Conservation (phyloP, 2,113 vertebrate species). For the Scartelaos histophorus region DNA sequence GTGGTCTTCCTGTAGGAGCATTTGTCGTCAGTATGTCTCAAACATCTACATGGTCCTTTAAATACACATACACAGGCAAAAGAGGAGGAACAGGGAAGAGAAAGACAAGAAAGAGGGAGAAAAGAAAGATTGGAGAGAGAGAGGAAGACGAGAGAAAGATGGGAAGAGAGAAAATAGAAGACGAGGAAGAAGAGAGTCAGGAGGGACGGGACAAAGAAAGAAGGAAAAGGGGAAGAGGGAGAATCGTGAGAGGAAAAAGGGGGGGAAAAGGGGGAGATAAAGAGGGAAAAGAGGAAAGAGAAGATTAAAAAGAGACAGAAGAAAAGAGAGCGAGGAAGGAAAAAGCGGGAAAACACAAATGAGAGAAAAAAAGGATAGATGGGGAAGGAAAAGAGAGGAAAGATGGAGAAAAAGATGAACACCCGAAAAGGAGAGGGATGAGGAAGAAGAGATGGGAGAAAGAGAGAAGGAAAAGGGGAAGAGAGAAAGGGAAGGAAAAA, state of each 20-base stretch:
- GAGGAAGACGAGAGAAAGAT: too few relatives aligned
- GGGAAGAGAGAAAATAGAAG: neutral
- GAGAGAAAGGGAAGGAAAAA: too few relatives aligned
- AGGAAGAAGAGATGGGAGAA: neutral
- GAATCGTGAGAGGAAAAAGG: neutral
- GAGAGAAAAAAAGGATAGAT: too few relatives aligned
- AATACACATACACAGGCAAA: conserved; percentile 90
- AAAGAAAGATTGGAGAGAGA: neutral
- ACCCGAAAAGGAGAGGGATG: neutral
- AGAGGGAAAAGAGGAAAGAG: neutral
- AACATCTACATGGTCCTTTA: conserved; percentile 84
- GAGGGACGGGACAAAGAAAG: too few relatives aligned
- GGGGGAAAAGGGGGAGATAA: neutral
- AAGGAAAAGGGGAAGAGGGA: too few relatives aligned
- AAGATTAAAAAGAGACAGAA: neutral
- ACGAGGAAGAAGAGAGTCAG: neutral
- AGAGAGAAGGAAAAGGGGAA: neutral
- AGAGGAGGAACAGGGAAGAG: neutral
- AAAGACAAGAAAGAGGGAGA: neutral
- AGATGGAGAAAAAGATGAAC: too few relatives aligned
- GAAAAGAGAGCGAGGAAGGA: too few relatives aligned
- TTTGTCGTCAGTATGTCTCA: conserved; percentile 77
- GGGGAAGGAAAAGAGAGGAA: too few relatives aligned
- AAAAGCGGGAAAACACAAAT: too few relatives aligned
- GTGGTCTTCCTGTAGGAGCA: conserved; percentile 63